Evolutionary conservation across 2,888 invertebrate genomes (phyloP).

Genomic region (Aromia moschata): DNA sequence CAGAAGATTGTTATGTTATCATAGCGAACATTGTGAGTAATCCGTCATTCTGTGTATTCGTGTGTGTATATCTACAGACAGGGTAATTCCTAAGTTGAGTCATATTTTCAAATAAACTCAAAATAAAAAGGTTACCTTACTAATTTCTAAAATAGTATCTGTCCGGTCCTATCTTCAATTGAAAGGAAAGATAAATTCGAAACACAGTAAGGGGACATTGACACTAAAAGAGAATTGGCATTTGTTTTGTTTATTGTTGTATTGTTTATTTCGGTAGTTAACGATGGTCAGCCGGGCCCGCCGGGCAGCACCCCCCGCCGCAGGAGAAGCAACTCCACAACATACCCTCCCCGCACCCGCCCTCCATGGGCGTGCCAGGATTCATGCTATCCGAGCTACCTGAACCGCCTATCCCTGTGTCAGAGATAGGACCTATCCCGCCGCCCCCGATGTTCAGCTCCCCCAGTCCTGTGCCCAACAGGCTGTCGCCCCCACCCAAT

Average conservation of each 20-base stretch:
- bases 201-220: too few species aligned
- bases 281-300: constrained; percentile 66
- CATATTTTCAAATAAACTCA: too few species aligned
- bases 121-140: too few species aligned
- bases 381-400: constrained; percentile 87
- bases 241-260: too few species aligned
- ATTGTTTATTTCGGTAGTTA: too few species aligned
- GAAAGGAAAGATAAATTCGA: too few species aligned
- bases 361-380: constrained; percentile 32
- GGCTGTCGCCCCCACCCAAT: constrained; percentile 47
- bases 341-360: constrained; percentile 47
- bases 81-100: too few species aligned
- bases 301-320: constrained; percentile 62
- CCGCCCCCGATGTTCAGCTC: constrained; percentile 97
- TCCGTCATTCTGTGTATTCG: too few species aligned
- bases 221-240: too few species aligned
- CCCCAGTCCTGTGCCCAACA: constrained; percentile 76
- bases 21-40: constrained; percentile 78
- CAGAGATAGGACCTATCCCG: constrained; percentile 84
- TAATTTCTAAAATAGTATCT: too few species aligned
- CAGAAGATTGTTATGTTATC: constrained; percentile 82
- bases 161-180: too few species aligned
- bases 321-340: constrained; percentile 58
- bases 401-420: constrained; percentile 90
- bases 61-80: too few species aligned